Evolutionary conservation across 2,797 vertebrate species (phyloP).

Genomic region (Eulemur rubriventer): DNA sequence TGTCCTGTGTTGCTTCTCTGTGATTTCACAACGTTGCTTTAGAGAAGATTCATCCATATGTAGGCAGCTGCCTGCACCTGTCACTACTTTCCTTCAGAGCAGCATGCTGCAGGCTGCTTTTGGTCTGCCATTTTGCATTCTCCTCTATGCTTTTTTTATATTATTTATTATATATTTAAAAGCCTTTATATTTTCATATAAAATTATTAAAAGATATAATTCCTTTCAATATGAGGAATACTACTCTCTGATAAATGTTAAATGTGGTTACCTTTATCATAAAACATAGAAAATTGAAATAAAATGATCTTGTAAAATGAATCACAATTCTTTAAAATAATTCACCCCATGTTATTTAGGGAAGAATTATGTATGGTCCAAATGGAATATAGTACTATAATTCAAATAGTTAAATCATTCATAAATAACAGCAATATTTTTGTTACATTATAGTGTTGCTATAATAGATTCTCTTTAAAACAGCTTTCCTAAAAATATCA

Average conservation of each 20-base stretch:
- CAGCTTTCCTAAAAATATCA: constrained; percentile 10
- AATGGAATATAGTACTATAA: not conserved
- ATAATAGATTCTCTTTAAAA: not conserved
- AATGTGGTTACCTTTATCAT: not conserved
- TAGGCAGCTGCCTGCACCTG: too few relatives aligned
- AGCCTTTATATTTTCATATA: not conserved
- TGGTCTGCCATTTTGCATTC: too few relatives aligned
- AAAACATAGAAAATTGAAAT: not conserved
- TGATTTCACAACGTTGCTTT: too few relatives aligned
- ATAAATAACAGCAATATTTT: not conserved
- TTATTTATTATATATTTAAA: constrained; percentile 31
- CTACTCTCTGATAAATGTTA: not conserved
- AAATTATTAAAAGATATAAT: constrained; percentile 14
- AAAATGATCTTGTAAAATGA: constrained; percentile 6
- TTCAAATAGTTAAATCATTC: constrained; percentile 15
- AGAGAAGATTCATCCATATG: too few relatives aligned
- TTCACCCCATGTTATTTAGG: not conserved
- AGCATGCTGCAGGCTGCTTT: too few relatives aligned
- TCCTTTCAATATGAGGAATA: not conserved
- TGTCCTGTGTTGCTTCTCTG: too few relatives aligned
- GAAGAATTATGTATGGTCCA: not conserved
- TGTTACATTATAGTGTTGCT: not conserved
- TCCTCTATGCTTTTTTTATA: not conserved
- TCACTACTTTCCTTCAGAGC: too few relatives aligned
- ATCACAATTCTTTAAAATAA: not conserved